Conservation (phyloP, 2,888 invertebrate species). For the Cryptus armator region DNA sequence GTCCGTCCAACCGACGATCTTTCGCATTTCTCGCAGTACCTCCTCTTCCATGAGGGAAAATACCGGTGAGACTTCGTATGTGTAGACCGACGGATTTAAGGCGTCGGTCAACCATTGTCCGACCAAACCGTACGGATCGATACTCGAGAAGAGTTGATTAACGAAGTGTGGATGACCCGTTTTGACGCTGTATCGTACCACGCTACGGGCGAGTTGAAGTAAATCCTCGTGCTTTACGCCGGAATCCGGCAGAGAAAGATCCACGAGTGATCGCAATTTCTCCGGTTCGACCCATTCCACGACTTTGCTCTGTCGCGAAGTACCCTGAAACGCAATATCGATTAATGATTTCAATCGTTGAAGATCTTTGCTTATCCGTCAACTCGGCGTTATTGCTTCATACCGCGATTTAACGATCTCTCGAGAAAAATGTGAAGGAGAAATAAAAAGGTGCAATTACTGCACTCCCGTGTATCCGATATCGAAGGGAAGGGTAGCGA, state of each 20-base stretch:
- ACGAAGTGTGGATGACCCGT: constrained; percentile 96
- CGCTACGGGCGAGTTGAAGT: constrained; percentile 89
- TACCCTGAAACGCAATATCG: constrained; percentile 84
- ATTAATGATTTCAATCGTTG: not conserved
- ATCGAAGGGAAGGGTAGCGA: not conserved
- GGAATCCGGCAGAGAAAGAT: constrained; percentile 88
- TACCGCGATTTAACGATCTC: constrained; percentile 5
- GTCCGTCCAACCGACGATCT: constrained; percentile 91
- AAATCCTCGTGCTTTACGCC: constrained; percentile 90
- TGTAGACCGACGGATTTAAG: constrained; percentile 94
- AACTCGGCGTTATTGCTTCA: constrained; percentile 23
- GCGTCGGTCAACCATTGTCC: constrained; percentile 95
- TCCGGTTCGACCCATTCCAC: constrained; percentile 93
- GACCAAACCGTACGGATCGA: constrained; percentile 94
- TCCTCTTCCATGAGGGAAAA: constrained; percentile 95
- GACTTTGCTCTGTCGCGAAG: constrained; percentile 90
- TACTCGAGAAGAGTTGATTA: constrained; percentile 94
- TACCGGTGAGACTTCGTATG: constrained; percentile 95
- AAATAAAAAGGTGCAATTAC: constrained; percentile 12
- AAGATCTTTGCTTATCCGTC: constrained; percentile 11
- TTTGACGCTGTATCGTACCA: constrained; percentile 94
- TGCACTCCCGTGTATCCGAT: not conserved
- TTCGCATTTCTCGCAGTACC: constrained; percentile 92
- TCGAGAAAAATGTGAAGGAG: constrained; percentile 5
- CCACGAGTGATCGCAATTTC: constrained; percentile 89